Evolutionary conservation across 1,140 invertebrate genomes (phyloP), one percentile per base, ranked within the genome.

Genomic region (Maniola jurtina): DNA sequence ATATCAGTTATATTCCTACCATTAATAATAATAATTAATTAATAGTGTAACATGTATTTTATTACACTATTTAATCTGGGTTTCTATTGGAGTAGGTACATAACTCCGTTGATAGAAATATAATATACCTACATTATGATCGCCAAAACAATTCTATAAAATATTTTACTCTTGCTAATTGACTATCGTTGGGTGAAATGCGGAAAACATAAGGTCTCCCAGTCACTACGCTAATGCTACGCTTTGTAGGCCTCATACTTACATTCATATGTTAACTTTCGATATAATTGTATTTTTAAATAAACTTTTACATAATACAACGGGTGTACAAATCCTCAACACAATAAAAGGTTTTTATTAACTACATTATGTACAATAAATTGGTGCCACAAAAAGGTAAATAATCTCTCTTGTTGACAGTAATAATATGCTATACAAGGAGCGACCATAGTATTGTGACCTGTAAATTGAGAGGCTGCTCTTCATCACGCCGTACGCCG

Each of bases 181-280:
- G 88, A 90, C 88, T 90, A 90, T 90, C 88, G 88, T 90, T 90
- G 88, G 88, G 88, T 88, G 84, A 84, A 84, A 73, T 81, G 82
- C 83, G 79, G 88, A 81, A 82, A 82, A 79, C 67, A 68, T 68
- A 76, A 70, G 56, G 67, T 67, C 56, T 69, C 84, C 64, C 86
- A 81, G 80, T 66, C 70, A 82, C 86, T 89, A 87, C 77, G 72
- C 77, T 86, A 86, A 77, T 68, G 74, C 75, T 76, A 73, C 73
- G 61, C 68, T 74, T 16, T 47, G 75, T 84, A 86, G 83, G 80
- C 81, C 80, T 83, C 70, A 64, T 69, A 61, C 75, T 62, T 65
- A 48, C 40, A 70, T 71, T 69, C 70, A 75, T 74, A 73, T 68
- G 72, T 80, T 52, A 76, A 82, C 76, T 79, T 75, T 80, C 63